These are phyloP conservation scores for Gonioctena quinquepunctata DNA, from an alignment of 1,140 invertebrate genomes.

Conservation along the genomic window DNA sequence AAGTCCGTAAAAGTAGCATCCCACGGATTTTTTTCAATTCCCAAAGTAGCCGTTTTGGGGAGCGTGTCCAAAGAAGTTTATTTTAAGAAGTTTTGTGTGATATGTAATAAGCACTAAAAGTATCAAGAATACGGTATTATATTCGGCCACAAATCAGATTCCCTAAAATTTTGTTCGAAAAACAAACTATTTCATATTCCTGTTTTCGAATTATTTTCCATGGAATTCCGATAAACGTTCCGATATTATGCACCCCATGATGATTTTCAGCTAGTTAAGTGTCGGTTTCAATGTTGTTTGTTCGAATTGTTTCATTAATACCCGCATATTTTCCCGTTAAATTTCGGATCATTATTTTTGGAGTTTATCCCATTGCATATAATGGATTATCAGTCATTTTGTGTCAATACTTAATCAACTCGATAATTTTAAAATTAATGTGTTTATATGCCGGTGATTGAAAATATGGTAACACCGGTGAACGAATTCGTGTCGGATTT, in stretches of 20 bases:
- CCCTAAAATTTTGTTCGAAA: no score
- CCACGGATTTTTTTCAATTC: no score
- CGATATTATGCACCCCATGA: background rate
- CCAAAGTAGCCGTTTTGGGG: no score
- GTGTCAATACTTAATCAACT: slow-evolving; percentile 6
- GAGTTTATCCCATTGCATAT: slow-evolving; percentile 9
- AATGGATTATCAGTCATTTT: slow-evolving; percentile 1
- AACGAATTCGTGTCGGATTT: background rate
- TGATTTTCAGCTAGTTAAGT: background rate
- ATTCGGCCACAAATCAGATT: no score
- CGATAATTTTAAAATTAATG: slow-evolving; percentile 10
- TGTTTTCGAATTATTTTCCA: background rate
- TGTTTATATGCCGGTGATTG: background rate
- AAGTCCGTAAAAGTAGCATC: no score
- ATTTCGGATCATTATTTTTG: slow-evolving; percentile 16
- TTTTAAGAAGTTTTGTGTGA: no score
- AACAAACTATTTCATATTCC: background rate
- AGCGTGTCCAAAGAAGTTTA: no score
- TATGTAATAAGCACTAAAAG: no score
- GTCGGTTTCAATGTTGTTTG: slow-evolving; percentile 12
- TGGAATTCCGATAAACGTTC: background rate
- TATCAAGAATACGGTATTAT: no score
- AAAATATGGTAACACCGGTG: background rate
- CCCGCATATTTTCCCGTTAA: slow-evolving; percentile 21
- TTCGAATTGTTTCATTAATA: slow-evolving; percentile 26